A percentile compares a stretch with the other conserved stretches of the same genome.
These are phyloP conservation scores for Priocnemis perturbator DNA, from an alignment of 2,888 invertebrate genomes.

Conservation along the genomic window DNA sequence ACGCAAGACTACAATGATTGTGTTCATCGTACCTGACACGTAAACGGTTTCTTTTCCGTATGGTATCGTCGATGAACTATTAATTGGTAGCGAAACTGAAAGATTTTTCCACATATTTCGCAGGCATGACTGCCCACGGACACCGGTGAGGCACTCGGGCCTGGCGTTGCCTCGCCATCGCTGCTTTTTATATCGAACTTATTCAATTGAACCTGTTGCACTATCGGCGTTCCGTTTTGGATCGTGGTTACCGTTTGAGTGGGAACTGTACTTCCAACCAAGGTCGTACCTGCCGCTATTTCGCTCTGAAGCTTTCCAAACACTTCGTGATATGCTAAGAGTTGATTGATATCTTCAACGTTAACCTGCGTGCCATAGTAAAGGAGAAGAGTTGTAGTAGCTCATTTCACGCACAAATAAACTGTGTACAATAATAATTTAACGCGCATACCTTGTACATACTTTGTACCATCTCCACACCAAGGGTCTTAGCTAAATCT, in stretches of 20 bases:
- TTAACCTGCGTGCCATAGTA: conserved; percentile 74
- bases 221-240: conserved; percentile 72
- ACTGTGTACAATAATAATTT: background rate
- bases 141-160: conserved; percentile 79
- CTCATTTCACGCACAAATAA: no score
- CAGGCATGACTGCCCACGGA: conserved; percentile 84
- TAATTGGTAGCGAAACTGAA: conserved; percentile 90
- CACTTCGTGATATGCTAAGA: conserved; percentile 91
- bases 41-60: conserved; percentile 89
- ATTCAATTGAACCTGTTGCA: conserved; percentile 73
- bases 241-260: conserved; percentile 73
- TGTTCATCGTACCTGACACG: conserved; percentile 76
- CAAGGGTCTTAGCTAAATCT: conserved; percentile 79
- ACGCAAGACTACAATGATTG: background rate
- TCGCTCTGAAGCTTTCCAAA: conserved; percentile 83
- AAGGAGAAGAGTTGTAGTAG: background rate
- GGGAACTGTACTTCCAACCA: conserved; percentile 71
- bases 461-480: conserved; percentile 86
- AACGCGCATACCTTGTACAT: conserved; percentile 81
- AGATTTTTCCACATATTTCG: conserved; percentile 91
- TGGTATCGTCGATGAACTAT: conserved; percentile 92
- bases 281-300: conserved; percentile 76
- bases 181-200: conserved; percentile 72
- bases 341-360: conserved; percentile 89
- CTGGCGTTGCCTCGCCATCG: conserved; percentile 72